A percentile compares a stretch with the other conserved stretches of the same genome.
Conservation (phyloP, 2,113 vertebrate genomes). For the Lepus americanus region DNA sequence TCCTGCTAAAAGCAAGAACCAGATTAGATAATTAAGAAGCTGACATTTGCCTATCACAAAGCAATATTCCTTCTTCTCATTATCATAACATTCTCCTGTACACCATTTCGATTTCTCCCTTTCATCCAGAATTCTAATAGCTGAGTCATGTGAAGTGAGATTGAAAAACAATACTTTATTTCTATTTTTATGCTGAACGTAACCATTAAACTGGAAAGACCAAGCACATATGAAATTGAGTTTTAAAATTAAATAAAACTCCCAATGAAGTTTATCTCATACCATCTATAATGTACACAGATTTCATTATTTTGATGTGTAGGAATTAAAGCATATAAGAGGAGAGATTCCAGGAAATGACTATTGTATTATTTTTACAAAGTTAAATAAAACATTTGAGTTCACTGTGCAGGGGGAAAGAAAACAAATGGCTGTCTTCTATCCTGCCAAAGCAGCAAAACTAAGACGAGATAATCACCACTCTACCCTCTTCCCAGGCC, state of each 20-base stretch:
- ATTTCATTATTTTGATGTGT: neutral
- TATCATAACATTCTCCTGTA: neutral
- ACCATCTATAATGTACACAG: neutral
- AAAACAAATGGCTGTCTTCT: neutral
- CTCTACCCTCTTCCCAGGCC: neutral
- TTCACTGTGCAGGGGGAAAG: neutral
- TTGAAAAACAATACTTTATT: neutral
- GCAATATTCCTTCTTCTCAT: neutral
- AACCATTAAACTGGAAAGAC: neutral
- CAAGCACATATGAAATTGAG: neutral
- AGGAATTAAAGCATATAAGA: neutral
- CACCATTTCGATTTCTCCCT: neutral
- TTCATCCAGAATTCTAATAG: constrained; percentile 17
- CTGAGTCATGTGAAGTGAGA: constrained; percentile 48
- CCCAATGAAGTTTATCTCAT: neutral
- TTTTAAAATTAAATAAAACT: neutral
- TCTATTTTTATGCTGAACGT: neutral
- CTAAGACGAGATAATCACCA: neutral
- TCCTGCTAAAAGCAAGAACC: neutral
- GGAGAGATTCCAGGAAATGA: neutral
- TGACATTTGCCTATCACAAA: neutral
- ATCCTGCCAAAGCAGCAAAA: neutral
- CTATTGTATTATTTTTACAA: neutral
- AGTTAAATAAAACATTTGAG: constrained; percentile 7
- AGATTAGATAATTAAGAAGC: neutral